Base-by-base conservation (phyloP, 2,888 invertebrate genomes). In the Camponotus fellah region DNA sequence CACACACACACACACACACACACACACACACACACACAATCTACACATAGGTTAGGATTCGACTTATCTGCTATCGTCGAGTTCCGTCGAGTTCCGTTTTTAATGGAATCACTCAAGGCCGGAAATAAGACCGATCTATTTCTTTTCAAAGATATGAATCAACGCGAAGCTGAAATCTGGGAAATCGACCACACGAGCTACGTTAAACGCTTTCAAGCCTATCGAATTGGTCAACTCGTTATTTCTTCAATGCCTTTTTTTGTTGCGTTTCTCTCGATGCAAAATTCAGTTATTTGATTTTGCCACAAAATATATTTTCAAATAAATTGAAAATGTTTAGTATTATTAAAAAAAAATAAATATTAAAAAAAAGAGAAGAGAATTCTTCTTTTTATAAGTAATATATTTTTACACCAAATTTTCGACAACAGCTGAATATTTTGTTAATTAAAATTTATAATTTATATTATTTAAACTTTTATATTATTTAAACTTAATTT, bases 121-220 rank as follows among this genome's bases (percentile, higher is more conserved):
- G 87, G 88, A 88, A 88, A 88, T 88, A 88, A 86, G 80, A 85
- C 26, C 83, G 85, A 89, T 82, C 87, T 83, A 89, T 87, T 89
- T 89, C 86, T 89, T 89, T 83, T 69, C 74, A 34, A 68, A 86
- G 83, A 88, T 88, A 88, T 85, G 64, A 82, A 87, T 88, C 87
- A 75, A 85, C 34, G 43, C 21, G 32, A 17, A 64, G 26, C 60
- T 65, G 26, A 76, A 75, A 21, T 80, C 81, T 79, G 83, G 69
- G 71, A 83, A 71, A 85, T 88, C 83, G 85, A 79, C 56, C 81
- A 62, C 62, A 49, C 60, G 58, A 34, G 12, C 62, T 21, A 21
- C 56, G 34, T 74, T 43, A 77, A 56, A 76, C 65, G 46, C 14
- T 58, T 77, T 77, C 65, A 46, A 76, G n/a, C n/a, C 14, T 43